Evolutionary conservation across 1,140 invertebrate species (phyloP).

Genomic region (Bombyx mori): DNA sequence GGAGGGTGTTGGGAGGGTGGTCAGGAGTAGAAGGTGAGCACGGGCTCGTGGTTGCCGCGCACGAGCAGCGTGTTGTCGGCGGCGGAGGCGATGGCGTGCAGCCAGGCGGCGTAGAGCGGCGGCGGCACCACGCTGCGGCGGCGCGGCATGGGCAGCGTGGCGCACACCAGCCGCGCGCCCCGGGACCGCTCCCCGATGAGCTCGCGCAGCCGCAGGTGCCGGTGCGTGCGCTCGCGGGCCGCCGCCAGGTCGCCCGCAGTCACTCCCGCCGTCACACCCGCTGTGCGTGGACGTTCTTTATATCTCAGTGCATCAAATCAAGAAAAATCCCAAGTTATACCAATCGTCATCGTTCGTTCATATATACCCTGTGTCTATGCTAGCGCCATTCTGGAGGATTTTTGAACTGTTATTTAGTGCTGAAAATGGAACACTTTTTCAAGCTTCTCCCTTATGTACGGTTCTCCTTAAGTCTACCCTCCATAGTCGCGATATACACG

Average conservation of each 20-base stretch:
- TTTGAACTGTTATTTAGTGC: too few relatives aligned
- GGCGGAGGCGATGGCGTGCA: constrained; percentile 91
- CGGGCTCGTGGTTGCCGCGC: constrained; percentile 95
- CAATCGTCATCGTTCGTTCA: too few relatives aligned
- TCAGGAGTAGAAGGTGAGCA: constrained; percentile 96
- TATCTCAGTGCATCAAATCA: too few relatives aligned
- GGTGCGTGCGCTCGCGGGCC: constrained; percentile 91
- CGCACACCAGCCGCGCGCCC: constrained; percentile 90
- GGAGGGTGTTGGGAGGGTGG: background rate
- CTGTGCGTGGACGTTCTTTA: background rate
- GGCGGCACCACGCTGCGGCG: constrained; percentile 87
- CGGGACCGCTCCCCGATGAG: constrained; percentile 88
- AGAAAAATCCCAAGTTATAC: too few relatives aligned
- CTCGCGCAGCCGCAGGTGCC: constrained; percentile 91
- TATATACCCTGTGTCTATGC: too few relatives aligned
- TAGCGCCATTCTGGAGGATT: too few relatives aligned
- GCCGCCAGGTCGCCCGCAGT: constrained; percentile 87
- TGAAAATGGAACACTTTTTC: too few relatives aligned
- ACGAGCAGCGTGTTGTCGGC: constrained; percentile 77
- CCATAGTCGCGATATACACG: too few relatives aligned
- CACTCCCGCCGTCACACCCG: constrained; percentile 73
- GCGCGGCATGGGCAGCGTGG: constrained; percentile 94
- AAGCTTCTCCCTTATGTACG: too few relatives aligned
- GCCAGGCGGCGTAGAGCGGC: constrained; percentile 93
- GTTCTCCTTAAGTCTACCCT: too few relatives aligned